Evolutionary conservation across 2,113 vertebrate species (phyloP), one percentile per base, ranked within the genome.

Genomic region (Chinchilla lanigera): DNA sequence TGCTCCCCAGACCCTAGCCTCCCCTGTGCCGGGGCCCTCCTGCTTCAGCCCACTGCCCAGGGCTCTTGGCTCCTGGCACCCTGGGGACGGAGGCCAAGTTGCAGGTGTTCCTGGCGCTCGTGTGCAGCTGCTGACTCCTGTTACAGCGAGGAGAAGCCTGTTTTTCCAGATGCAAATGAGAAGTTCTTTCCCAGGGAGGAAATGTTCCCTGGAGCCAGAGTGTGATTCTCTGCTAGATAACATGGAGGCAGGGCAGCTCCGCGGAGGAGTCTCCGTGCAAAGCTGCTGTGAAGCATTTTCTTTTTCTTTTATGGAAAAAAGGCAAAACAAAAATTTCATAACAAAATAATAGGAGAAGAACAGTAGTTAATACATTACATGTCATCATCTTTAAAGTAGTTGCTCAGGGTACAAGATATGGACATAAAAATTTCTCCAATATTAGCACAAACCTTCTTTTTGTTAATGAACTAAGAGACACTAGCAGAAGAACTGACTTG

Each of bases 271-370:
- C 52, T 20, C 33, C 26, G 14, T 50, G 14, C 75, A 50, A 20
- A 0, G 0, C 5, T 3, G 0, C 5, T 3, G 5, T 11, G 28
- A 88, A n/a, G 14, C 1, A 0, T 13, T 44, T 6, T 2, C 6
- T 14, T 17, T 67, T 67, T 67, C 6, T n/a, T 20, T 19, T n/a
- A 9, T n/a, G 17, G 35, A n/a, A 20, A 67, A 69, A n/a, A 38
- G 17, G 17, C 35, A 38, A 19, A 69, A n/a, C 35, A 69, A 35
- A 35, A 69, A 20, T 69, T 20, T 69, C 67, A 9, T n/a, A 38
- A 69, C 35, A 35, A 69, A 38, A 8, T n/a, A n/a, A 69, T 38
- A 19, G 26, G 26, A 61, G 17, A 69, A 35, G n/a, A 69, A n/a
- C 35, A 69, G n/a, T n/a, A 35, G 4, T 16, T 65, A n/a, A 69